A percentile compares a stretch with the other conserved stretches of the same genome.
Conservation (phyloP, 2,888 invertebrate species). For the Plagodis pulveraria region DNA sequence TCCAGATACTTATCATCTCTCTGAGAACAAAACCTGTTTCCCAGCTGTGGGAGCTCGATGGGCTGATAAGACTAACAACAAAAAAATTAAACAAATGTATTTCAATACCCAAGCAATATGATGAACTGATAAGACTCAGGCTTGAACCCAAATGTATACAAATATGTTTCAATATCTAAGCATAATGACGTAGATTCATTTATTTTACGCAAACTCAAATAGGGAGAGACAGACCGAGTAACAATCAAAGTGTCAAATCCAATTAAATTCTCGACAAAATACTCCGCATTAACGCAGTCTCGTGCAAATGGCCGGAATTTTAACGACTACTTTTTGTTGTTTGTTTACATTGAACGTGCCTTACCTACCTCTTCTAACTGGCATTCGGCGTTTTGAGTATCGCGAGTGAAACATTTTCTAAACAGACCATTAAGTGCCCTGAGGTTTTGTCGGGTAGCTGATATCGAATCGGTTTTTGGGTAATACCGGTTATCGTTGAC, state of each 20-base stretch:
- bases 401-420: conserved; percentile 11
- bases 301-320: conserved; percentile 20
- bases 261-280: conserved; percentile 19
- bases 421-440: conserved; percentile 1
- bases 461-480: too few species aligned
- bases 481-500: too few species aligned
- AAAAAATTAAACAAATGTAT: too few species aligned
- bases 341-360: conserved; percentile 21
- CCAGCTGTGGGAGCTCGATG: too few species aligned
- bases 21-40: too few species aligned
- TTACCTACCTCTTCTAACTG: conserved; percentile 1
- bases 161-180: background rate
- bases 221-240: conserved; percentile 3
- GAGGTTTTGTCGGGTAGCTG: background rate
- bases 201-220: conserved; percentile 11
- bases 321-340: conserved; percentile 25
- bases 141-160: too few species aligned
- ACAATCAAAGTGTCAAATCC: conserved; percentile 16
- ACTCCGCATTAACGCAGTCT: conserved; percentile 15
- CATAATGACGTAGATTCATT: conserved; percentile 12
- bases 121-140: too few species aligned
- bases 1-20: too few species aligned
- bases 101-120: too few species aligned
- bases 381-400: conserved; percentile 9
- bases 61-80: too few species aligned